Percentiles rank a stretch among this genome's conserved stretches.
Conservation (phyloP, 1,140 invertebrate species). For the Calosoma granatense region DNA sequence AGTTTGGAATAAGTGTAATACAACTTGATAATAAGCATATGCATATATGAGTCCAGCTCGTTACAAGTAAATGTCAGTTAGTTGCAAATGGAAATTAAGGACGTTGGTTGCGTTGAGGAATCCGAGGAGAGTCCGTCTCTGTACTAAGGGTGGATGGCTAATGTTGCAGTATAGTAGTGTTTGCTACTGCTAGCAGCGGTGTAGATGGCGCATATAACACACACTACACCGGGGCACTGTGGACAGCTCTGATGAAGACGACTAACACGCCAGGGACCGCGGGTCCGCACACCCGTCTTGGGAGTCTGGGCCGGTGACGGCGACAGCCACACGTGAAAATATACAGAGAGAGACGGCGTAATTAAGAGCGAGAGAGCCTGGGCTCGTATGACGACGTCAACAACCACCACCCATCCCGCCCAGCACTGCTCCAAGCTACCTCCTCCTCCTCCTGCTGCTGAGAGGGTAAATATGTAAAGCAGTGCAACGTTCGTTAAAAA, state of each 20-base stretch:
- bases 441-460: too few species aligned
- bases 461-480: neutral
- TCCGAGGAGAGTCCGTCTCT: too few species aligned
- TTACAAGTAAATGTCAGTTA: too few species aligned
- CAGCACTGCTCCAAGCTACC: too few species aligned
- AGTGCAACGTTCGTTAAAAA: neutral
- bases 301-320: neutral
- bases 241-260: slow-evolving; percentile 8
- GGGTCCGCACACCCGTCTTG: neutral
- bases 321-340: neutral
- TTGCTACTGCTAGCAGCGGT: too few species aligned
- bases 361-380: neutral
- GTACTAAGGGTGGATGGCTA: neutral
- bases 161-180: neutral
- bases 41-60: too few species aligned
- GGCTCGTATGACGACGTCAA: neutral
- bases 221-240: too few species aligned
- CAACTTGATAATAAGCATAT: too few species aligned
- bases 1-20: too few species aligned
- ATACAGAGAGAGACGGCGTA: neutral
- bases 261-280: slow-evolving; percentile 4
- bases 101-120: too few species aligned
- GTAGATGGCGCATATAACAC: too few species aligned
- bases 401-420: neutral
- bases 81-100: too few species aligned